A percentile compares a stretch with the other conserved stretches of the same genome.
phyloP scores from a whole-genome alignment of 2,113 vertebrate genomes.

The Eleginops maclovinus region DNA sequence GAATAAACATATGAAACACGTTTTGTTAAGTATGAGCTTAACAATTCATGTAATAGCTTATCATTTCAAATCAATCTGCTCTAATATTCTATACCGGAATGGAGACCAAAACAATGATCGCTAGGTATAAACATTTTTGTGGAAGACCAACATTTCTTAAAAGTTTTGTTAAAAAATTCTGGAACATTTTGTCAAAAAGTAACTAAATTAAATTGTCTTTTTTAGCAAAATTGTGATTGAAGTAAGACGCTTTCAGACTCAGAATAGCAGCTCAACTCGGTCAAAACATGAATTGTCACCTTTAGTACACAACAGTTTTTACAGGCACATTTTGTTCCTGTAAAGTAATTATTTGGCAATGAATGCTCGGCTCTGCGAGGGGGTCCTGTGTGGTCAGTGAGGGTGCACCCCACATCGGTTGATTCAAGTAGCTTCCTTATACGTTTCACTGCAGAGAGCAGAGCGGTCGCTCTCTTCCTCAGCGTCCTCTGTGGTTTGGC shows the following conservation, averaged over 20 bases:
- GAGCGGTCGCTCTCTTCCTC: slow-evolving; percentile 63
- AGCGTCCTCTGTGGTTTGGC: slow-evolving; percentile 84
- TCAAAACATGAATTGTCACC: not conserved
- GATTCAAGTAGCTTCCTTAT: slow-evolving; percentile 25
- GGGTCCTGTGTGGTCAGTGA: slow-evolving; percentile 7
- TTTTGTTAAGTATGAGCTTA: not conserved
- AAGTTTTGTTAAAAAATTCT: not conserved
- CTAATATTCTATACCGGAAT: not conserved
- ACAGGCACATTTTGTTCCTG: not conserved
- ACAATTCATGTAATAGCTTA: not conserved
- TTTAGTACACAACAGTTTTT: not conserved
- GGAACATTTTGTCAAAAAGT: not conserved
- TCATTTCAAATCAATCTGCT: not conserved
- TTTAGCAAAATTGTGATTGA: not conserved
- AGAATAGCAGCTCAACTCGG: not conserved
- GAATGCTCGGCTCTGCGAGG: not conserved
- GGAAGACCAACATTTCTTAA: not conserved
- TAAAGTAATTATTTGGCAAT: not conserved
- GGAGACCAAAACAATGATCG: not conserved
- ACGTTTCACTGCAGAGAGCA: slow-evolving; percentile 50
- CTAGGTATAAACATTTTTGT: not conserved
- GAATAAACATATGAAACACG: not conserved
- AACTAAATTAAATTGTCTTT: not conserved
- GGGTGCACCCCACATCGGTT: slow-evolving; percentile 9
- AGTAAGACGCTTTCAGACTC: not conserved